Conservation (phyloP, 2,113 vertebrate species). For the Etheostoma cragini region DNA sequence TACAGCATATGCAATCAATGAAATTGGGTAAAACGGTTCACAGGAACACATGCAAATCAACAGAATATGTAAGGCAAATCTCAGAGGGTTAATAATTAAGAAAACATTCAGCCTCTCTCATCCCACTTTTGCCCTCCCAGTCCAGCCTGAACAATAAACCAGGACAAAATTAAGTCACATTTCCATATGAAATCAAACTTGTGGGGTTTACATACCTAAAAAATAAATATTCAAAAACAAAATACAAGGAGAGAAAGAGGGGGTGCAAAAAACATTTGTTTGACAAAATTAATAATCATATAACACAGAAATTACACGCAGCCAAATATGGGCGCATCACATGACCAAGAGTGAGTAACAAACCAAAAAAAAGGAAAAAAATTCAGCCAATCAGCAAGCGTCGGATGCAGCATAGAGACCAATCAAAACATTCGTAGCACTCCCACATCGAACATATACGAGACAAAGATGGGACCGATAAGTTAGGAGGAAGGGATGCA, state of each 20-base stretch:
- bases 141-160: conserved; percentile 52
- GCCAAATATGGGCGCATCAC: conserved; percentile 84
- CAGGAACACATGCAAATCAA: conserved; percentile 77
- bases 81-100: conserved; percentile 64
- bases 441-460: conserved; percentile 81
- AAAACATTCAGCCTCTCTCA: conserved; percentile 62
- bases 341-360: conserved; percentile 82
- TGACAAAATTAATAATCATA: conserved; percentile 78
- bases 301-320: conserved; percentile 82
- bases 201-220: conserved; percentile 81
- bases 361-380: conserved; percentile 65
- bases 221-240: conserved; percentile 58
- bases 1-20: conserved; percentile 25
- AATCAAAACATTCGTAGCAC: conserved; percentile 83
- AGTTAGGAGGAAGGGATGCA: conserved; percentile 75
- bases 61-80: conserved; percentile 66
- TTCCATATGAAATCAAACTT: conserved; percentile 81
- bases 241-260: conserved; percentile 73
- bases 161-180: conserved; percentile 61
- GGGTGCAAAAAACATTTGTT: conserved; percentile 79
- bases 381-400: conserved; percentile 85
- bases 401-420: conserved; percentile 85
- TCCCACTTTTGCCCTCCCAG: conserved; percentile 63
- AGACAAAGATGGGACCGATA: conserved; percentile 72
- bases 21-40: conserved; percentile 40